Evolutionary conservation across 2,113 vertebrate species (phyloP), one percentile per base, ranked within the genome.

Genomic region (Dryoscopus gambensis): DNA sequence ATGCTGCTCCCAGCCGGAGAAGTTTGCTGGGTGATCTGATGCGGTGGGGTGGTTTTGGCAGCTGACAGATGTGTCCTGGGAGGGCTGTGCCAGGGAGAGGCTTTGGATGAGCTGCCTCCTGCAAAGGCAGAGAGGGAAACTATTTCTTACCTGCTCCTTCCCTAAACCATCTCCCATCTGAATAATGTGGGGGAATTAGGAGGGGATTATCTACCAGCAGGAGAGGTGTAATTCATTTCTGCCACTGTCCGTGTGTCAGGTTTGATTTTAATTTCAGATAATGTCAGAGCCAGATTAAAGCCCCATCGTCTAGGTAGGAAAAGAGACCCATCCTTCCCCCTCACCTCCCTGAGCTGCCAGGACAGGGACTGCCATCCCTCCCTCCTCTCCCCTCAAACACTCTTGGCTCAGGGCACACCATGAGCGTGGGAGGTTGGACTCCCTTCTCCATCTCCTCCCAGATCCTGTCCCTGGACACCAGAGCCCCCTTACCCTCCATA

Each of bases 221-320:
- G 87, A 93, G 96, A 96, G 84, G 80, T 89, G 81, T 63, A 69
- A 59, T 91, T 84, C 87, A 79, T 96, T 97, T 93, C 95, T 97
- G 95, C 96, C 94, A 95, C 90, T 95, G 91, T 97, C 97, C 83
- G 11, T 35, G 59, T 96, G 96, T 97, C 97, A 98, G 86, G 91
- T 94, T 91, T 15, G 98, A 98, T 98, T 98, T 98, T 97, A 97
- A 98, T 98, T 98, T 98, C 96, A 98, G 98, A 98, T 98, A 98
- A 95, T 49, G 97, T 97, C 97, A 86, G 86, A 93, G 67, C 44
- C 74, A 93, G 96, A 97, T 98, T 97, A 96, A 96, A 97, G 84
- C 68, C 40, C 83, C 93, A 70, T 56, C 74, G 0, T 63, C 60
- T 44, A 57, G 84, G 90, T 75, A 71, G 92, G 82, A 73, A 91